Evolutionary conservation across 1,140 invertebrate genomes (phyloP), one percentile per base, ranked within the genome.

Genomic region (Apis florea): DNA sequence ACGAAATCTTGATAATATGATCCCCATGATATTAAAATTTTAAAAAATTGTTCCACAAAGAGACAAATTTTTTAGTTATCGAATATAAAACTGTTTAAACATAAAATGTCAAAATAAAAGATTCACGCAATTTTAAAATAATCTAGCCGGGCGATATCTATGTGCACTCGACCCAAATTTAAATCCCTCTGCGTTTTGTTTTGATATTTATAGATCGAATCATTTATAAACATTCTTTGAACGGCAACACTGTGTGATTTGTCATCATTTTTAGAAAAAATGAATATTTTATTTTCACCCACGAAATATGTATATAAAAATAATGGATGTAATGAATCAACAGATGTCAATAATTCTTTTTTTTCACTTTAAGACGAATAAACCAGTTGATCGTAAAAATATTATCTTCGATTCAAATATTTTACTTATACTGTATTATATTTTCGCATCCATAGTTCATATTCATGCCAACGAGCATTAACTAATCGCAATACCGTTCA

Each of bases 1-100:
- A 59, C 90, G 90, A 91, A 93, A 94, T 83, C 91, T 90, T 70
- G 93, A 93, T 40, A 94, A 80, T 81, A 94, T 84, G 13, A 92
- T 90, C 12, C 92, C 93, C 93, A 93, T 94, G 40, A 75, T 91
- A 64, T 61, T 6, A 21, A 49, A 10, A 53, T 53, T 59, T 61
- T 19, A 40, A 66, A 21, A 2, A 67, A 31, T 15, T 17, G n/a
- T 15, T 15, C 15, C 40, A 53, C 53, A 47, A 59, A 47, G 15
- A 31, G 40, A 26, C 17, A 58, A 15, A 49, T 49, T 19, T n/a
- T 63, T 71, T n/a, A 53, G 51, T 63, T 40, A 31, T 15, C 15
- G 26, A 10, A 70, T 8, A 40, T 68, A 53, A 66, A 21, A 26
- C 58, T n/a, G 31, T 17, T 59, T 49, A 21, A n/a, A 49, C 61